phyloP scores from a whole-genome alignment of 2,797 vertebrate species.

The Anguilla pacifica region DNA sequence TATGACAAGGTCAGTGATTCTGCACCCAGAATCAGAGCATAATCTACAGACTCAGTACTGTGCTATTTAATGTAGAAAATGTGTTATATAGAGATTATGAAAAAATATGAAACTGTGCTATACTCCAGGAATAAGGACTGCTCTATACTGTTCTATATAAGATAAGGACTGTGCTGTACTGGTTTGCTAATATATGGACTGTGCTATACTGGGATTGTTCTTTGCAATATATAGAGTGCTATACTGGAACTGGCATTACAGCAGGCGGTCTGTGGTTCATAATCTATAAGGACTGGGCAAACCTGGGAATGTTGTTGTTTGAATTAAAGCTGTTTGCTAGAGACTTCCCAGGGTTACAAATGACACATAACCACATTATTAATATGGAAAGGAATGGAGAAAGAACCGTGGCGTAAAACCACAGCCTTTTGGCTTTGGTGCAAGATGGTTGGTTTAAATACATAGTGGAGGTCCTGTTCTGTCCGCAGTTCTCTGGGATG shows the following conservation, averaged over 20 bases:
- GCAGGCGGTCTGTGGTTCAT: not conserved
- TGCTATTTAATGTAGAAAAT: not conserved
- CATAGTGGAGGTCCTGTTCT: not conserved
- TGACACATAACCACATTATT: not conserved
- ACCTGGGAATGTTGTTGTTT: not conserved
- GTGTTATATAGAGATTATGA: not conserved
- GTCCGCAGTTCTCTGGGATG: not conserved
- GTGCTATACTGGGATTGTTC: not conserved
- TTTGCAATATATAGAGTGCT: not conserved
- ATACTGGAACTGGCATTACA: not conserved
- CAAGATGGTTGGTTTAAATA: not conserved
- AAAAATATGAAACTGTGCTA: too few relatives aligned
- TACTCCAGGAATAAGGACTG: too few relatives aligned
- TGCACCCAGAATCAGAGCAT: not conserved
- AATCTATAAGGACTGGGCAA: not conserved
- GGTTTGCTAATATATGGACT: not conserved
- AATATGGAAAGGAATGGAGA: not conserved
- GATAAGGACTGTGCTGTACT: not conserved
- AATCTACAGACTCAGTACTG: not conserved
- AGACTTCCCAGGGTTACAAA: not conserved
- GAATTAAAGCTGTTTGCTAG: not conserved
- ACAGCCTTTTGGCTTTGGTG: not conserved
- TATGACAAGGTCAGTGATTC: constrained; percentile 79
- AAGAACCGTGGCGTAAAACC: not conserved
- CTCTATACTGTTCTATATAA: not conserved